Conservation (phyloP, 2,113 vertebrate genomes). For the Antechinus flavipes region DNA sequence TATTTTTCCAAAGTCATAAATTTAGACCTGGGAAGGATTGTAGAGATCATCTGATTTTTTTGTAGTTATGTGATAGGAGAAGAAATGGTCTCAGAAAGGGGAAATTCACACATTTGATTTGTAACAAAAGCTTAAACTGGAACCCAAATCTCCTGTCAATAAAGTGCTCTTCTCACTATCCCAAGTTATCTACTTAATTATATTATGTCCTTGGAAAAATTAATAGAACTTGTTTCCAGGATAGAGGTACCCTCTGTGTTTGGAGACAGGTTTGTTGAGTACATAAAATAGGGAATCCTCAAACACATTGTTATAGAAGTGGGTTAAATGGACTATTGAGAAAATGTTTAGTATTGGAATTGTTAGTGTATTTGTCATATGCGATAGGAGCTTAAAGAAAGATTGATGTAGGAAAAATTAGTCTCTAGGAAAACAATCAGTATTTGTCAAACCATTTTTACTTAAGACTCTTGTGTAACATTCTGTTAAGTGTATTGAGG, state of each 20-base stretch:
- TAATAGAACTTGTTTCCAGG: neutral
- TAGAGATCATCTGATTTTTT: neutral
- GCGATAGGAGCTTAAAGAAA: neutral
- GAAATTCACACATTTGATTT: neutral
- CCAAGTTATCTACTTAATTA: neutral
- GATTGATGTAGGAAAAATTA: neutral
- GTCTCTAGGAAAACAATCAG: neutral
- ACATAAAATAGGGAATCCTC: neutral
- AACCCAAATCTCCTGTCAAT: neutral
- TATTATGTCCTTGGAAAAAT: neutral
- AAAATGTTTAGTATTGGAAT: neutral
- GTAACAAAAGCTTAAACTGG: neutral
- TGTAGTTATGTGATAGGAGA: neutral
- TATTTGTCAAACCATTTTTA: neutral
- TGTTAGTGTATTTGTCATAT: neutral
- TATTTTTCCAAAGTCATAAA: neutral
- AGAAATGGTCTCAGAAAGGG: neutral
- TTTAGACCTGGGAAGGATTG: neutral
- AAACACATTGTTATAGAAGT: neutral
- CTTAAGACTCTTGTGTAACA: neutral
- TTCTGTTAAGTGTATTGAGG: neutral
- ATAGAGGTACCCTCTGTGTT: neutral
- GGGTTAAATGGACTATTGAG: neutral
- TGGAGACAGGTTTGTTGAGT: neutral
- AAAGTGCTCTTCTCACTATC: neutral